Conservation (phyloP, 2,113 vertebrate genomes). For the Gadus macrocephalus region DNA sequence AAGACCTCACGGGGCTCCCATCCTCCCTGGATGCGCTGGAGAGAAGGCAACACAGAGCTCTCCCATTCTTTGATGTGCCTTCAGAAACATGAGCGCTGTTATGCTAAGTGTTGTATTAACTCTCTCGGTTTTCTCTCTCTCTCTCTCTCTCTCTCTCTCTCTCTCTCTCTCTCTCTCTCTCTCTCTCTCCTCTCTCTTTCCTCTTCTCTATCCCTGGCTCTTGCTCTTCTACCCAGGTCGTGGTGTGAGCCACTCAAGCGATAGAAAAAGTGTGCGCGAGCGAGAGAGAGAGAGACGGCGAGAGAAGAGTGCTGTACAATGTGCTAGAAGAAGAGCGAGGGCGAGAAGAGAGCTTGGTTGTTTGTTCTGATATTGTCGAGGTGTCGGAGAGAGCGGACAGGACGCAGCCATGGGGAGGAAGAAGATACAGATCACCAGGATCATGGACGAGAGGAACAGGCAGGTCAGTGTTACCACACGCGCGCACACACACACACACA, state of each 20-base stretch:
- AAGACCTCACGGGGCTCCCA: constrained; percentile 46
- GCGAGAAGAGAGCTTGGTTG: constrained; percentile 73
- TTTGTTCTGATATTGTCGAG: constrained; percentile 81
- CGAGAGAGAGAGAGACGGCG: constrained; percentile 64
- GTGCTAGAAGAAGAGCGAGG: constrained; percentile 81
- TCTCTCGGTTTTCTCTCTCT: constrained; percentile 12
- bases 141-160: constrained; percentile 7
- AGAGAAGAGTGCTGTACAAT: constrained; percentile 77
- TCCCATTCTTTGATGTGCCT: constrained; percentile 56
- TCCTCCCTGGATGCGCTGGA: constrained; percentile 49
- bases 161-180: too few relatives aligned
- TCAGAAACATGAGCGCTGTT: constrained; percentile 53
- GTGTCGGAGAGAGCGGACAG: constrained; percentile 77
- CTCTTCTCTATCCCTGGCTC: constrained; percentile 26
- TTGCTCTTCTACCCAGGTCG: constrained; percentile 51
- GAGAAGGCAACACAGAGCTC: constrained; percentile 48
- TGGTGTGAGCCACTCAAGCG: constrained; percentile 54
- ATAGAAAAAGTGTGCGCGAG: constrained; percentile 51
- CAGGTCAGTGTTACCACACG: constrained; percentile 79
- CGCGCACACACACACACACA: constrained; percentile 3
- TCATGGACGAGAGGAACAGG: constrained; percentile 98
- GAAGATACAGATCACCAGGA: constrained; percentile 99
- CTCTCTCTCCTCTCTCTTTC: constrained; percentile 5
- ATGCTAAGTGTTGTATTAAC: constrained; percentile 49
- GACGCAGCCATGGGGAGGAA: constrained; percentile 91